These are phyloP conservation scores for Orius laevigatus DNA, from an alignment of 1,140 invertebrate genomes.

Conservation along the genomic window DNA sequence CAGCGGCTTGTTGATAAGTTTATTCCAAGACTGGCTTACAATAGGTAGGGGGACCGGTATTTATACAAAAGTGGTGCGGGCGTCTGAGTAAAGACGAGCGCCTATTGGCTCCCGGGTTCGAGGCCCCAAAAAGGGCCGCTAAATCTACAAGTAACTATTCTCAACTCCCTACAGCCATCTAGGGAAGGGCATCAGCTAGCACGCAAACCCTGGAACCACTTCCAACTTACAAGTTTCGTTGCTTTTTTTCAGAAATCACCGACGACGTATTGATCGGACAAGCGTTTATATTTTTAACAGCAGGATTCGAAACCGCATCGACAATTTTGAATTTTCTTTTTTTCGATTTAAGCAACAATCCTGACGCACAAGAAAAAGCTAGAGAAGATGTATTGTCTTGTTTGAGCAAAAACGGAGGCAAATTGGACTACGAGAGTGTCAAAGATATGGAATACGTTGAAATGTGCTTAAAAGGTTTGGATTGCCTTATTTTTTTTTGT, in stretches of 20 bases:
- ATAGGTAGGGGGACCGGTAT: too few species aligned
- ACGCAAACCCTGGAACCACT: not conserved
- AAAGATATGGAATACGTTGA: constrained; percentile 13
- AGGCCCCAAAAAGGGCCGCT: too few species aligned
- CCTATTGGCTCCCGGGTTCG: too few species aligned
- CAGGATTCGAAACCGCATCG: constrained; percentile 45
- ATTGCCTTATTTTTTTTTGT: too few species aligned
- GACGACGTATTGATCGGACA: constrained; percentile 47
- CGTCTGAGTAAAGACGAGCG: too few species aligned
- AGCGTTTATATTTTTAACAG: constrained; percentile 44
- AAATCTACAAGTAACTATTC: too few species aligned
- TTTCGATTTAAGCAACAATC: constrained; percentile 38
- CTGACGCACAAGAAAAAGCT: constrained; percentile 35
- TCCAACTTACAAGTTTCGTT: not conserved
- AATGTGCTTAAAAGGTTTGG: constrained; percentile 1
- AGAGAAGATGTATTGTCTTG: constrained; percentile 30
- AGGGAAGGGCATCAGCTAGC: too few species aligned
- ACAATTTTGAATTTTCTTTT: constrained; percentile 34
- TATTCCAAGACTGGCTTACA: too few species aligned
- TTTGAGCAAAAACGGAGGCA: constrained; percentile 23
- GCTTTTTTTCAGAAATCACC: constrained; percentile 14
- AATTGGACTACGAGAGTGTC: constrained; percentile 15
- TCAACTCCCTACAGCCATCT: too few species aligned
- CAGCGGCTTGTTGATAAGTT: too few species aligned
- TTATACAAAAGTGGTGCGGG: too few species aligned